Evolutionary conservation across 2,113 vertebrate genomes (phyloP).

Genomic region (Albula glossodonta): DNA sequence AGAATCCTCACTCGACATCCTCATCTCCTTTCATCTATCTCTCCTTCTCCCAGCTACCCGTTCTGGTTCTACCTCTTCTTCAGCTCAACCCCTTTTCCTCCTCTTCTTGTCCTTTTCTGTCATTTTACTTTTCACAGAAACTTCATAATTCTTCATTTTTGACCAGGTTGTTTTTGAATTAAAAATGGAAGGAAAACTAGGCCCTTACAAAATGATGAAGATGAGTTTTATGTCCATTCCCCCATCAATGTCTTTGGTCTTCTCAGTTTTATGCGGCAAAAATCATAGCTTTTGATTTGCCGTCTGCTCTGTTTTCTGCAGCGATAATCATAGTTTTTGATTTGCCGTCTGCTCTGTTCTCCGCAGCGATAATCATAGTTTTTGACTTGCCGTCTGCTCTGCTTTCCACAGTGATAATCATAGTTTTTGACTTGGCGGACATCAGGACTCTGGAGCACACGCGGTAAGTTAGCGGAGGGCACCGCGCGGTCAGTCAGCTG

Average conservation of each 20-base stretch:
- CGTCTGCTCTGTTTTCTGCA: no score
- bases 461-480: slow-evolving; percentile 65
- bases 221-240: no score
- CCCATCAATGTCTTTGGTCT: no score
- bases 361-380: slow-evolving; percentile 63
- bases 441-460: slow-evolving; percentile 81
- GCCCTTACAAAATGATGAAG: no score
- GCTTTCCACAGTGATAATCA: slow-evolving; percentile 60
- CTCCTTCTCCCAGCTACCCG: neutral
- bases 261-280: no score
- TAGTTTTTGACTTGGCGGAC: slow-evolving; percentile 69
- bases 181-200: no score
- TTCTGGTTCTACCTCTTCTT: no score
- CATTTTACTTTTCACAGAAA: slow-evolving; percentile 55
- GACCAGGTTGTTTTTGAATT: no score
- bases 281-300: no score
- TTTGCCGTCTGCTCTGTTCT: neutral
- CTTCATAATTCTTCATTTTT: slow-evolving; percentile 61
- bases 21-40: neutral
- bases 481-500: neutral
- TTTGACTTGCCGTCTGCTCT: slow-evolving; percentile 62
- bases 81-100: neutral
- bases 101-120: slow-evolving; percentile 53
- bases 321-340: no score
- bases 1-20: slow-evolving; percentile 28